These are phyloP conservation scores for Neodon shergylaensis DNA, from an alignment of 2,113 vertebrate genomes.

Conservation along the genomic window DNA sequence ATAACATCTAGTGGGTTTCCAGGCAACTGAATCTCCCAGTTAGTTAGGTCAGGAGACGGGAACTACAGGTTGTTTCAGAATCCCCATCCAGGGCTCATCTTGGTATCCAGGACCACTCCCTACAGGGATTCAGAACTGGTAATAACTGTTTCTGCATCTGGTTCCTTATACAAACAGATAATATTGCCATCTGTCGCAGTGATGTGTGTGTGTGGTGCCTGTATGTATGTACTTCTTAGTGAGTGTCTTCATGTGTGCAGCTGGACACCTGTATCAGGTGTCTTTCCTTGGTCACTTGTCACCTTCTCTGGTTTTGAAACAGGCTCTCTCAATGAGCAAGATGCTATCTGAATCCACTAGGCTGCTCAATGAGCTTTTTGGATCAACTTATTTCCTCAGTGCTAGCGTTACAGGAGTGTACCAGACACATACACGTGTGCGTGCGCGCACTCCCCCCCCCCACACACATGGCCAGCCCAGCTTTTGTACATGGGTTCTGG, in stretches of 20 bases:
- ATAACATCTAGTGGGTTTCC: neutral
- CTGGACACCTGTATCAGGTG: neutral
- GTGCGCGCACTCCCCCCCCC: fast-evolving
- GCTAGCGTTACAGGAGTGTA: neutral
- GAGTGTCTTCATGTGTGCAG: neutral
- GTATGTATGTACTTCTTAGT: neutral
- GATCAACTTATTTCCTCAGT: neutral
- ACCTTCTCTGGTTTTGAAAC: neutral
- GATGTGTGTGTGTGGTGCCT: neutral
- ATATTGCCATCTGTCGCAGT: neutral
- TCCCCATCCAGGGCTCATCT: neutral
- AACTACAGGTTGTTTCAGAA: neutral
- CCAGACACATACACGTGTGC: too few species aligned
- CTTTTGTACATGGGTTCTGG: neutral
- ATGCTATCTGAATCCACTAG: neutral
- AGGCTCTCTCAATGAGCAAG: neutral
- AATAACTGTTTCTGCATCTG: neutral
- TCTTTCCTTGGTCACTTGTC: neutral
- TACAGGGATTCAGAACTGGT: neutral
- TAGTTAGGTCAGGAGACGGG: neutral
- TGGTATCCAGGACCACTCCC: neutral
- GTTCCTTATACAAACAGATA: slow-evolving; percentile 18
- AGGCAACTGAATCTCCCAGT: neutral
- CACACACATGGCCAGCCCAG: too few species aligned
- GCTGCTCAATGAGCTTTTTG: too few species aligned